A percentile compares a stretch with the other conserved stretches of the same genome.
phyloP scores from a whole-genome alignment of 2,797 vertebrate genomes.

The Dryobates pubescens region DNA sequence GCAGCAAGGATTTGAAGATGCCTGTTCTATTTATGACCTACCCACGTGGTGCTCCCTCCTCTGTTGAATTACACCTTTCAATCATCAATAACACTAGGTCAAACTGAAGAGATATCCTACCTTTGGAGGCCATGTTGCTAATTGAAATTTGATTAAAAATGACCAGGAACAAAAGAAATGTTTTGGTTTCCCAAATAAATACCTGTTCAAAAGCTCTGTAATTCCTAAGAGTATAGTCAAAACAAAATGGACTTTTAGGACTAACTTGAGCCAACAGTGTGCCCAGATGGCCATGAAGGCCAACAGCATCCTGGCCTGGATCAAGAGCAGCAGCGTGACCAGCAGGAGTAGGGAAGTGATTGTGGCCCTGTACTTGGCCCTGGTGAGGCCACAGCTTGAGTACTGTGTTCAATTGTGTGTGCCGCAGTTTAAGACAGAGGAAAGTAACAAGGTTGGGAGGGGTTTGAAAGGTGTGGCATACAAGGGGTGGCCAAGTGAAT shows the following conservation, averaged over 20 bases:
- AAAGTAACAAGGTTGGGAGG: too few relatives aligned
- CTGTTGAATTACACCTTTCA: slow-evolving; percentile 11
- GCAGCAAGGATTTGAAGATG: not conserved
- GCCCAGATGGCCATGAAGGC: too few relatives aligned
- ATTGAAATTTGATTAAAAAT: not conserved
- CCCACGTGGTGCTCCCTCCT: not conserved
- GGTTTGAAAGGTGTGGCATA: too few relatives aligned
- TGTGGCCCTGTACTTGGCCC: too few relatives aligned
- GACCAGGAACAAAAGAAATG: not conserved
- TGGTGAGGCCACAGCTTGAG: too few relatives aligned
- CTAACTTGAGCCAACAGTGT: too few relatives aligned
- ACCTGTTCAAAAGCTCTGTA: not conserved
- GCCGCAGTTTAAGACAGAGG: too few relatives aligned
- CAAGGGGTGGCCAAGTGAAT: too few relatives aligned
- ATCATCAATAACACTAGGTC: not conserved
- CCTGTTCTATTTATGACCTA: slow-evolving; percentile 13
- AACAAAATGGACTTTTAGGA: not conserved
- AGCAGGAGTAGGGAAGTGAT: too few relatives aligned
- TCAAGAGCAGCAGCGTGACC: too few relatives aligned
- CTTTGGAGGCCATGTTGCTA: not conserved
- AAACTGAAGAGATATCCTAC: not conserved
- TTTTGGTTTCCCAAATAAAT: not conserved
- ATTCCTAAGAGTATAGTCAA: not conserved
- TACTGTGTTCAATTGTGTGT: too few relatives aligned
- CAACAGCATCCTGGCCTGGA: too few relatives aligned